Evolutionary conservation across 2,113 vertebrate genomes (phyloP).

Genomic region (Poeciliopsis prolifica): DNA sequence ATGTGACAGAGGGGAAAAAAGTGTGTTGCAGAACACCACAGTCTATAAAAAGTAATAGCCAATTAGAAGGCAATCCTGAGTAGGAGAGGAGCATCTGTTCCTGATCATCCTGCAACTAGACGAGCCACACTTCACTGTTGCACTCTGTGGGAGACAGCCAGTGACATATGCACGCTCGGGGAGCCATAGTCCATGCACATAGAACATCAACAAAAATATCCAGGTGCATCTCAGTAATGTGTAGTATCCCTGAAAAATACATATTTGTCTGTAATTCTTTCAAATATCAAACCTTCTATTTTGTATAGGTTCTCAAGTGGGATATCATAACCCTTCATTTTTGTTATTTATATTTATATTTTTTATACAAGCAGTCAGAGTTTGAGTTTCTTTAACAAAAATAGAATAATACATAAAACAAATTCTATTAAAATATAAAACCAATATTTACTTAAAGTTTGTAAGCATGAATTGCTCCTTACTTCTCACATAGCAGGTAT

Average conservation of each 20-base stretch:
- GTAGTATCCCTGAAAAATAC: background rate
- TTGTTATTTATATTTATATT: background rate
- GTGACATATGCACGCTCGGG: slow-evolving; percentile 24
- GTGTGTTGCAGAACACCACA: slow-evolving; percentile 61
- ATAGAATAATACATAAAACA: too few species aligned
- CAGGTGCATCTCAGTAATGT: background rate
- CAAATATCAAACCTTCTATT: background rate
- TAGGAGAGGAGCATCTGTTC: slow-evolving; percentile 71
- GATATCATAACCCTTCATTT: background rate
- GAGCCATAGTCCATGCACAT: slow-evolving; percentile 13
- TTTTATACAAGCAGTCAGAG: too few species aligned
- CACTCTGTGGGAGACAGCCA: slow-evolving; percentile 25
- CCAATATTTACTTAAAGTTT: background rate
- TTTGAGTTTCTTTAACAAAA: too few species aligned
- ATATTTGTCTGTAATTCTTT: background rate
- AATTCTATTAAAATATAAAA: background rate
- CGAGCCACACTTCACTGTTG: slow-evolving; percentile 47
- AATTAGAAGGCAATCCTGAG: slow-evolving; percentile 76
- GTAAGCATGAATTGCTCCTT: background rate
- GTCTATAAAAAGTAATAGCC: slow-evolving; percentile 78
- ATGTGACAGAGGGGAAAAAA: slow-evolving; percentile 57
- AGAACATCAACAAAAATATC: background rate
- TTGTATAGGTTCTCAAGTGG: background rate
- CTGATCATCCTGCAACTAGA: slow-evolving; percentile 58
- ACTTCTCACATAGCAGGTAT: too few species aligned